These are phyloP conservation scores for Gallinago solitaria DNA, from an alignment of 2,797 vertebrate species.

Conservation along the genomic window DNA sequence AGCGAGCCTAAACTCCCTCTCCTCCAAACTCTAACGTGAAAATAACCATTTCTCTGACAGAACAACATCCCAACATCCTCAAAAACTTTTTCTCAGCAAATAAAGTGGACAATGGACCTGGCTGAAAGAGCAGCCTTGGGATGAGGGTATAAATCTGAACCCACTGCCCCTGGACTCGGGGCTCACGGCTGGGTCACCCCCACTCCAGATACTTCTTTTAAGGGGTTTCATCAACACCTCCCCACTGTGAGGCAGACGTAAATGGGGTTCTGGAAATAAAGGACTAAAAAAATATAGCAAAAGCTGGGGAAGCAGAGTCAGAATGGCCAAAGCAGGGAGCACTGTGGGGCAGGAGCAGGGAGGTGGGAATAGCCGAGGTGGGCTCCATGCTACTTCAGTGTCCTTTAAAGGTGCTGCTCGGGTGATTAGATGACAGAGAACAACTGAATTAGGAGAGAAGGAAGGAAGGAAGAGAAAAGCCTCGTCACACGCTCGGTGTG, in stretches of 20 bases:
- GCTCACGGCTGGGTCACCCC: not conserved
- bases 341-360: not conserved
- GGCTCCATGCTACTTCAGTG: not conserved
- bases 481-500: rapidly evolving
- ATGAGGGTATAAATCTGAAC: not conserved
- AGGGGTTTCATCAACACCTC: not conserved
- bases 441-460: not conserved
- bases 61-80: not conserved
- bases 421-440: not conserved
- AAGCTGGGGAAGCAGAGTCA: not conserved
- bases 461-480: not conserved
- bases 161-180: not conserved
- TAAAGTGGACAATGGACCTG: not conserved
- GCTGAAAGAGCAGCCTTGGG: not conserved
- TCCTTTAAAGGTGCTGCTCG: not conserved
- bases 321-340: not conserved
- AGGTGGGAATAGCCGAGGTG: not conserved
- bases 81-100: not conserved
- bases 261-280: not conserved
- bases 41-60: not conserved
- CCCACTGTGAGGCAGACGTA: not conserved
- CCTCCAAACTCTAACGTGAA: not conserved
- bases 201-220: not conserved
- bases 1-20: not conserved
- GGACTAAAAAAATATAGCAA: not conserved